phyloP scores from a whole-genome alignment of 1,140 invertebrate genomes.

The Cydia splendana region DNA sequence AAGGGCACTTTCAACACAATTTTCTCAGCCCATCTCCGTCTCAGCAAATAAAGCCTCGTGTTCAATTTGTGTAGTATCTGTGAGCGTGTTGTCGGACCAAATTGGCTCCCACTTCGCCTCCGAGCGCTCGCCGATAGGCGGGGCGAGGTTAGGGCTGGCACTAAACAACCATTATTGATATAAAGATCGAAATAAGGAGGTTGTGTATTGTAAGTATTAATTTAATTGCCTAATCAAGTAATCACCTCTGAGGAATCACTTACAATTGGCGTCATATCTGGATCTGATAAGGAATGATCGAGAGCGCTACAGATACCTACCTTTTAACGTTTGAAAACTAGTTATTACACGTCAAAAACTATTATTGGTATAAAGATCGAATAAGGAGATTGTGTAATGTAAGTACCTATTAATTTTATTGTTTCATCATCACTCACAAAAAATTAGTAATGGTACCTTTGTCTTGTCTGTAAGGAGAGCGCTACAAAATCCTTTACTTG shows the following conservation, averaged over 20 bases:
- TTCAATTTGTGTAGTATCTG: constrained; percentile 19
- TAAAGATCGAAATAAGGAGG: not conserved
- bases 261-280: too few species aligned
- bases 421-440: too few species aligned
- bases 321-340: too few species aligned
- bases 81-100: constrained; percentile 9
- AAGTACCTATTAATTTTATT: too few species aligned
- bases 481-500: too few species aligned
- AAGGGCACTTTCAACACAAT: not conserved
- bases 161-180: not conserved
- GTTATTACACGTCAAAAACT: too few species aligned
- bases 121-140: not conserved
- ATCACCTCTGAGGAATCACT: too few species aligned
- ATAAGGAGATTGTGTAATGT: too few species aligned
- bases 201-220: not conserved
- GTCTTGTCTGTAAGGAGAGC: too few species aligned
- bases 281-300: too few species aligned
- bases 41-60: constrained; percentile 4
- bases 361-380: too few species aligned
- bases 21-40: not conserved
- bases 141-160: constrained; percentile 1
- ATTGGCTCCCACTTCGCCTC: constrained; percentile 21
- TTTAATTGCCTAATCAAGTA: not conserved
- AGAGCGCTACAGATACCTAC: not conserved
- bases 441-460: too few species aligned